Evolutionary conservation across 2,113 vertebrate genomes (phyloP).

Genomic region (Leuciscus idus): DNA sequence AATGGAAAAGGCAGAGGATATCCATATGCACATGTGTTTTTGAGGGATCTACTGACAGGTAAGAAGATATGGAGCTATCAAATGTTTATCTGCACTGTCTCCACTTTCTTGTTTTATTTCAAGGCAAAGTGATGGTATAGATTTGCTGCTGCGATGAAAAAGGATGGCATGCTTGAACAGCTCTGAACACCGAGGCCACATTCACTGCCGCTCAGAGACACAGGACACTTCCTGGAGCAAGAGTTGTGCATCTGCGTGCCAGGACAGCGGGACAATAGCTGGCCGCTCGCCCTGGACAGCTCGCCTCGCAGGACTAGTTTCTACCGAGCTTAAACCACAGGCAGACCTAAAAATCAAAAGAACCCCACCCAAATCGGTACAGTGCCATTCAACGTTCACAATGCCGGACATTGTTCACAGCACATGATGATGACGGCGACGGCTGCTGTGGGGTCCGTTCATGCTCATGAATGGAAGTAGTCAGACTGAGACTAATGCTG

Average conservation of each 20-base stretch:
- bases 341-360: slow-evolving; percentile 24
- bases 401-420: slow-evolving; percentile 7
- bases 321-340: background rate
- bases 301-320: slow-evolving; percentile 18
- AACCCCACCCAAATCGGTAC: slow-evolving; percentile 11
- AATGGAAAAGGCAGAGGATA: background rate
- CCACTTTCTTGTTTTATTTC: slow-evolving; percentile 47
- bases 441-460: slow-evolving; percentile 3
- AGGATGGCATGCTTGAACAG: slow-evolving; percentile 39
- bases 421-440: background rate
- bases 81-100: slow-evolving; percentile 28
- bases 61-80: slow-evolving; percentile 37
- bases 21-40: background rate
- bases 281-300: slow-evolving; percentile 21
- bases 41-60: background rate
- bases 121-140: slow-evolving; percentile 26
- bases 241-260: slow-evolving; percentile 31
- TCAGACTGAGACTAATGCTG: slow-evolving; percentile 46
- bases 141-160: slow-evolving; percentile 11
- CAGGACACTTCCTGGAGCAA: slow-evolving; percentile 41
- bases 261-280: slow-evolving; percentile 44
- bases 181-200: slow-evolving; percentile 23
- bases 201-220: slow-evolving; percentile 22
- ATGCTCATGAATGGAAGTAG: slow-evolving; percentile 34
- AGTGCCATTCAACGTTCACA: slow-evolving; percentile 29